Evolutionary conservation across 2,797 vertebrate genomes (phyloP).

Genomic region (Darevskia nairensis): DNA sequence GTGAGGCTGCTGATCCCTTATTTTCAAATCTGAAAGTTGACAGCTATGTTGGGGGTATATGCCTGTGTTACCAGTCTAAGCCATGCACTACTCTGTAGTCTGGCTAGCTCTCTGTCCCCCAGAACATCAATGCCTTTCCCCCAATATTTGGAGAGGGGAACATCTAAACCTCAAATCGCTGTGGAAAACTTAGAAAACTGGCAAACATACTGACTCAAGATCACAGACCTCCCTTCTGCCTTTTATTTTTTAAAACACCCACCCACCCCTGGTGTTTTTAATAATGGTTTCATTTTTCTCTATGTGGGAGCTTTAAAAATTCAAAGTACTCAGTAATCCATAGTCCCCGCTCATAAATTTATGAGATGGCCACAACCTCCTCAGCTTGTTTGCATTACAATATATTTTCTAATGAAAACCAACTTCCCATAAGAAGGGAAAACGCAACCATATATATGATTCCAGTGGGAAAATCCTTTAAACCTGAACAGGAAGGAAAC

Average conservation of each 20-base stretch:
- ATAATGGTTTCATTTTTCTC: constrained; percentile 19
- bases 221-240: too few relatives aligned
- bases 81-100: too few relatives aligned
- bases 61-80: not conserved
- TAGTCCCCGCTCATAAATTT: not conserved
- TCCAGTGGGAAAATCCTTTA: constrained; percentile 2
- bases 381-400: constrained; percentile 8
- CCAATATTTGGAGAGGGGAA: too few relatives aligned
- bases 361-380: not conserved
- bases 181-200: not conserved
- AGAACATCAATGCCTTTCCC: not conserved
- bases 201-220: not conserved
- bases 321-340: constrained; percentile 3
- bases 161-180: not conserved
- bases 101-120: not conserved
- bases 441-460: not conserved
- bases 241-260: not conserved
- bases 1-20: too few relatives aligned
- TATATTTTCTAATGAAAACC: constrained; percentile 20
- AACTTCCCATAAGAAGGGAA: not conserved
- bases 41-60: not conserved
- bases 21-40: too few relatives aligned
- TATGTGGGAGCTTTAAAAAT: not conserved
- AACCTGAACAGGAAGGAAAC: constrained; percentile 7
- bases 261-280: not conserved